Percentiles rank a stretch among this genome's conserved stretches.
phyloP scores from a whole-genome alignment of 2,888 invertebrate species.

The Bombyx huttoni region DNA sequence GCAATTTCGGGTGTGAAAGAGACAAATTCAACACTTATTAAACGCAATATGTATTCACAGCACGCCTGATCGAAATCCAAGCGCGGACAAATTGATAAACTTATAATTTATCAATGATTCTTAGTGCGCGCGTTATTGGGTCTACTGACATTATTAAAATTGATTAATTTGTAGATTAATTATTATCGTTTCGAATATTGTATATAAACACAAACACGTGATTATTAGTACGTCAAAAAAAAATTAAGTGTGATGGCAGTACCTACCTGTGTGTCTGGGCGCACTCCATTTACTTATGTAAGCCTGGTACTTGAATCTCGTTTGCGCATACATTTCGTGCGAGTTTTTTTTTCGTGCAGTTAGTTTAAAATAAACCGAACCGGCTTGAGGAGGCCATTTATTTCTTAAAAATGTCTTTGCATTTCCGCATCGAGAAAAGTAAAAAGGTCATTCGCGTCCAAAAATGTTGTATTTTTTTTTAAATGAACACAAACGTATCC shows the following conservation, averaged over 20 bases:
- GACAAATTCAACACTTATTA: slow-evolving; percentile 12
- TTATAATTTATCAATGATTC: slow-evolving; percentile 21
- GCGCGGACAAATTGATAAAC: slow-evolving; percentile 27
- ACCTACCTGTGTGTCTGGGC: slow-evolving; percentile 37
- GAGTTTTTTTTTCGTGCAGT: slow-evolving; percentile 47
- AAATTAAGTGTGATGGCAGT: slow-evolving; percentile 23
- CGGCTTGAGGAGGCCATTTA: slow-evolving; percentile 52
- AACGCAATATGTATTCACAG: slow-evolving; percentile 20
- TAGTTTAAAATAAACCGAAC: slow-evolving; percentile 58
- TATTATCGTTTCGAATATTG: background rate
- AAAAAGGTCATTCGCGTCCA: slow-evolving; percentile 55
- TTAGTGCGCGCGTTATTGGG: slow-evolving; percentile 18
- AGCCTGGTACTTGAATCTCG: slow-evolving; percentile 60
- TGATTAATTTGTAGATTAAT: background rate
- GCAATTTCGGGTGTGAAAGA: slow-evolving; percentile 21
- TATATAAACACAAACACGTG: slow-evolving; percentile 13
- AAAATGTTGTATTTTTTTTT: slow-evolving; percentile 25
- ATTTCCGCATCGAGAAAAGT: slow-evolving; percentile 63
- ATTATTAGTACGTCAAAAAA: slow-evolving; percentile 42
- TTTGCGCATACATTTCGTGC: slow-evolving; percentile 66
- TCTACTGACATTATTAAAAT: slow-evolving; percentile 2
- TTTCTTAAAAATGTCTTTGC: slow-evolving; percentile 59
- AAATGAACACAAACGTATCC: slow-evolving; percentile 18
- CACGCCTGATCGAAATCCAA: slow-evolving; percentile 24
- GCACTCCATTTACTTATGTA: slow-evolving; percentile 39